Evolutionary conservation across 2,888 invertebrate genomes (phyloP), one percentile per base, ranked within the genome.

Genomic region (Eudiplozoon nipponicum): DNA sequence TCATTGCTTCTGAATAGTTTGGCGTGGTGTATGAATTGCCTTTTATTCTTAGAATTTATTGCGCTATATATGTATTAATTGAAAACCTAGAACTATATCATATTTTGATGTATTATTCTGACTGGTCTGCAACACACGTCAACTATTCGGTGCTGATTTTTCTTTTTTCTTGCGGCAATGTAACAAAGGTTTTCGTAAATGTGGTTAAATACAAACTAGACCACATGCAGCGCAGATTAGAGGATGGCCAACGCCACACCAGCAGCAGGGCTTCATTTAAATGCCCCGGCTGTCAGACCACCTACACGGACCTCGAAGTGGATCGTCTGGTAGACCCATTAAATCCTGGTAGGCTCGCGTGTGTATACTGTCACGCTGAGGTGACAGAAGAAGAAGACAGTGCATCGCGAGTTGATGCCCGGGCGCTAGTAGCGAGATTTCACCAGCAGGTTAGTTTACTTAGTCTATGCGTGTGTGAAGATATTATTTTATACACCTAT

Each of bases 201-300:
- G 80, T 86, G 11, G 76, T 86, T 1, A 86, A 84, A 60, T 90
- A 86, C 60, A 86, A 86, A 62, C 61, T 90, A 53, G 84, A 86
- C 61, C 67, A 80, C 52, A 81, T 86, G 74, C 67, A 80, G 42
- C 75, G 80, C 53, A 70, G 80, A 49, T 71, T 90, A 67, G 86
- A 86, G 58, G 77, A 76, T 0, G 80, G 80, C 54, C 84, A 84
- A 54, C 65, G 81, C 36, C 78, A 84, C 59, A 77, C 77, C 0
- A 84, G 81, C 0, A 78, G 77, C 54, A 67, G 84, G 45, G 77
- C 84, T 19, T 81, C 84, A 54, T 90, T 86, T 57, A 76, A 76
- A 53, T 86, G 86, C 54, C 72, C 73, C 2, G 66, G 69, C 38
- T 86, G 86, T 58, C 67, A 69, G 38, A 84, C 81, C 62, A 76